Evolutionary conservation across 1,140 invertebrate species (phyloP).

Genomic region (Drosophila takahashii): DNA sequence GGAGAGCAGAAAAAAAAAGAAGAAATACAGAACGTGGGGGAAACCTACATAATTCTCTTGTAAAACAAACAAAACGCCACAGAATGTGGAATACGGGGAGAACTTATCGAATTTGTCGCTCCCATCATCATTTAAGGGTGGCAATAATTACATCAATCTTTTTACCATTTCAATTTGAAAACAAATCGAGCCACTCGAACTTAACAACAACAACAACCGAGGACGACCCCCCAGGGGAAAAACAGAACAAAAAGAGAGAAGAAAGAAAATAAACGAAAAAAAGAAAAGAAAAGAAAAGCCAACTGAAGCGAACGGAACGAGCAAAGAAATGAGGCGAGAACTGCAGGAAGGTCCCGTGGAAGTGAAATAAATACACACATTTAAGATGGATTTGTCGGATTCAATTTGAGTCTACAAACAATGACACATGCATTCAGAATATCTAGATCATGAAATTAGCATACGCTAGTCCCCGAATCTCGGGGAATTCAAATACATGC

Average conservation of each 20-base stretch:
- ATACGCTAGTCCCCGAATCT: constrained; percentile 14
- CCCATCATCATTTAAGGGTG: constrained; percentile 53
- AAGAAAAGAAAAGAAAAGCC: constrained; percentile 8
- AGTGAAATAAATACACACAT: constrained; percentile 16
- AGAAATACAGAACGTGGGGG: constrained; percentile 1
- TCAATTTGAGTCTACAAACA: not conserved
- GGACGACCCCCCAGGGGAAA: constrained; percentile 31
- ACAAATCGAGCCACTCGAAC: constrained; percentile 47
- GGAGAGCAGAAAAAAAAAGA: constrained; percentile 10
- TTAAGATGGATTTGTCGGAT: constrained; percentile 6
- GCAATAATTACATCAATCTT: constrained; percentile 76
- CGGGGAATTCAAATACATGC: not conserved
- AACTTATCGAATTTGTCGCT: constrained; percentile 48
- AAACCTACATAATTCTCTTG: constrained; percentile 23
- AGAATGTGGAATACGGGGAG: constrained; percentile 11
- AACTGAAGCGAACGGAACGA: constrained; percentile 24
- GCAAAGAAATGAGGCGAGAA: constrained; percentile 36
- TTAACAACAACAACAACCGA: constrained; percentile 1
- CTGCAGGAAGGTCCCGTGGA: constrained; percentile 12
- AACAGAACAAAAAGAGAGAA: not conserved
- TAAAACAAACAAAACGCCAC: constrained; percentile 22
- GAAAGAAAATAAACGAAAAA: not conserved
- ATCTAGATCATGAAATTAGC: constrained; percentile 10
- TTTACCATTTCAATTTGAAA: constrained; percentile 69
- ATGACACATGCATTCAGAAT: not conserved